phyloP scores from a whole-genome alignment of 1,140 invertebrate genomes.

The Gonatopus flavifemur region DNA sequence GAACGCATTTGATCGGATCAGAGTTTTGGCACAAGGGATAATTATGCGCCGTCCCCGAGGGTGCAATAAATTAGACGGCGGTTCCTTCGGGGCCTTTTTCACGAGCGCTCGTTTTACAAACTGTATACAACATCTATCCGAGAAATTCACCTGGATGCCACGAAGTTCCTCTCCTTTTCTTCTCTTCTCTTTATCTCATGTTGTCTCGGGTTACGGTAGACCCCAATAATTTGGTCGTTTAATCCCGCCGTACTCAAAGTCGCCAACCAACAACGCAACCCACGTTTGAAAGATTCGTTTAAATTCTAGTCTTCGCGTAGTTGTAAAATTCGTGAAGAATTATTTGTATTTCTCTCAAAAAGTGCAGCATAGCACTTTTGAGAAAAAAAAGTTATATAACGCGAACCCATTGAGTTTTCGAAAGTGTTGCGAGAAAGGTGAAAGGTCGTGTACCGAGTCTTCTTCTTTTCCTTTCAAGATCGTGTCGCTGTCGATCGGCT shows the following conservation, averaged over 20 bases:
- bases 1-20: constrained; percentile 17
- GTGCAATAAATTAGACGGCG: constrained; percentile 25
- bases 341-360: no score
- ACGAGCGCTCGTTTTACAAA: no score
- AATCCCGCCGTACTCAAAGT: no score
- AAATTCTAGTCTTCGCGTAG: no score
- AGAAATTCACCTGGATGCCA: constrained; percentile 22
- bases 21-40: constrained; percentile 23
- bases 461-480: constrained; percentile 7
- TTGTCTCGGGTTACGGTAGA: constrained; percentile 14
- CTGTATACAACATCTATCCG: no score
- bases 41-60: constrained; percentile 16
- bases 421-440: constrained; percentile 18
- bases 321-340: no score
- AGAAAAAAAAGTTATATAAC: no score
- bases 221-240: constrained; percentile 33
- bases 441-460: background rate
- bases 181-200: background rate
- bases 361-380: no score
- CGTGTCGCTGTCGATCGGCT: constrained; percentile 6
- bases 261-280: no score
- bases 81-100: background rate
- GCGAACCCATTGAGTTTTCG: no score
- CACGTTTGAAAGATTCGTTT: no score
- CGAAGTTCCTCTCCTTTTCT: background rate